A percentile compares a stretch with the other conserved stretches of the same genome.
These are phyloP conservation scores for Acleris cristana DNA, from an alignment of 2,888 invertebrate genomes.

Conservation along the genomic window DNA sequence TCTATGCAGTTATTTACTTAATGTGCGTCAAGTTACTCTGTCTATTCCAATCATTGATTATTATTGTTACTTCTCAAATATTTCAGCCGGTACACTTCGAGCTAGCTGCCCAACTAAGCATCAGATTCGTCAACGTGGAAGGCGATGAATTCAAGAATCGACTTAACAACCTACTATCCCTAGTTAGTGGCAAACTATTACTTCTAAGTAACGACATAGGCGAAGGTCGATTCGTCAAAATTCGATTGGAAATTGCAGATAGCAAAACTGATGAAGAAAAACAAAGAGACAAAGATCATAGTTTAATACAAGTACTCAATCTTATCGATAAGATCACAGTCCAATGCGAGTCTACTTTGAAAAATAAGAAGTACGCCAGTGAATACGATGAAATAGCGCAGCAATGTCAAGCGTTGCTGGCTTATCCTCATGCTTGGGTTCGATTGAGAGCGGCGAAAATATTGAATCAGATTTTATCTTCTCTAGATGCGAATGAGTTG, in stretches of 20 bases:
- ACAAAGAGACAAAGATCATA: constrained; percentile 88
- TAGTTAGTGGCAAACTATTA: constrained; percentile 81
- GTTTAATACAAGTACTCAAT: constrained; percentile 89
- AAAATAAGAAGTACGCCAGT: constrained; percentile 68
- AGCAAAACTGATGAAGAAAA: constrained; percentile 81
- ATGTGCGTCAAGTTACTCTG: neutral
- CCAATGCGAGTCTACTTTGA: constrained; percentile 85
- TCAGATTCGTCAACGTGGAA: constrained; percentile 91
- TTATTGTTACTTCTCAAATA: constrained; percentile 27
- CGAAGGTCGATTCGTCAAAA: constrained; percentile 85
- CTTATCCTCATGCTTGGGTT: constrained; percentile 94
- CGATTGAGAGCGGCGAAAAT: constrained; percentile 90
- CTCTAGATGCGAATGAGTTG: constrained; percentile 85
- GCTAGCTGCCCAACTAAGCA: constrained; percentile 90
- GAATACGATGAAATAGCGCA: constrained; percentile 85
- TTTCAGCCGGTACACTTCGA: constrained; percentile 87
- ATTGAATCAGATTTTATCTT: constrained; percentile 87
- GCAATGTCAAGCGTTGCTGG: constrained; percentile 88
- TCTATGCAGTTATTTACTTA: too few relatives aligned
- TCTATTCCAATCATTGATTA: neutral
- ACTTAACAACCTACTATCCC: constrained; percentile 84
- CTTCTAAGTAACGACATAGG: constrained; percentile 73
- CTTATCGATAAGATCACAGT: constrained; percentile 87
- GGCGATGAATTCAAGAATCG: constrained; percentile 87
- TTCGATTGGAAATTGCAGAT: constrained; percentile 69